A percentile compares a stretch with the other conserved stretches of the same genome.
Conservation (phyloP, 2,888 invertebrate species). For the Tetranychus piercei region DNA sequence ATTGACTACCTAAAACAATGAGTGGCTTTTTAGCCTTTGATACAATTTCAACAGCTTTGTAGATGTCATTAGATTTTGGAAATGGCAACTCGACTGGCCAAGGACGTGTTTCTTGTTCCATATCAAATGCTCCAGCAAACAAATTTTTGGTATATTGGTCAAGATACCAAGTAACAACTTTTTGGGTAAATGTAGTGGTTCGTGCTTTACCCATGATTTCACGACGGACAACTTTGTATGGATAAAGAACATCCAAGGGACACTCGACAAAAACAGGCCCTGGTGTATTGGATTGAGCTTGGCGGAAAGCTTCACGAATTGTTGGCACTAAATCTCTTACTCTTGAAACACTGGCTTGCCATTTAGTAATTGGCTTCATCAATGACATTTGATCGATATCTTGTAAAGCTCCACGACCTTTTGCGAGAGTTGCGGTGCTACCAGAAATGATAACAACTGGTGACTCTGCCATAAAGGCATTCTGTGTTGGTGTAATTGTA, state of each 20-base stretch:
- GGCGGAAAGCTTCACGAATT: slow-evolving; percentile 37
- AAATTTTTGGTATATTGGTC: slow-evolving; percentile 34
- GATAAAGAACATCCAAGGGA: slow-evolving; percentile 42
- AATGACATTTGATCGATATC: slow-evolving; percentile 44
- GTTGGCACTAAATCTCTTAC: slow-evolving; percentile 40
- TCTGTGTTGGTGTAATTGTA: slow-evolving; percentile 44
- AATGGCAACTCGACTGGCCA: slow-evolving; percentile 35
- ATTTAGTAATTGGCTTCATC: slow-evolving; percentile 43
- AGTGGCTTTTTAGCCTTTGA: slow-evolving; percentile 38
- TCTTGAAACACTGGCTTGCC: slow-evolving; percentile 36
- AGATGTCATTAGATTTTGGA: slow-evolving; percentile 31
- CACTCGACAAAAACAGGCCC: slow-evolving; percentile 45
- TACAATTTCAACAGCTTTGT: slow-evolving; percentile 33
- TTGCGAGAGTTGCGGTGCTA: slow-evolving; percentile 41
- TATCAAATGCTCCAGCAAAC: slow-evolving; percentile 39
- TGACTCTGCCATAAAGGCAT: slow-evolving; percentile 46
- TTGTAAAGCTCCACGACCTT: slow-evolving; percentile 41
- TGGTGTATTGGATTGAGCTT: slow-evolving; percentile 40
- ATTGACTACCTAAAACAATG: slow-evolving; percentile 41
- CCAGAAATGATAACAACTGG: slow-evolving; percentile 42
- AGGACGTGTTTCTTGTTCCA: slow-evolving; percentile 32
- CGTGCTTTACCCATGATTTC: slow-evolving; percentile 29
- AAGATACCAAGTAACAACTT: slow-evolving; percentile 34
- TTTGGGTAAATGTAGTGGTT: slow-evolving; percentile 28
- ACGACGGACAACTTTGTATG: slow-evolving; percentile 36